phyloP scores from a whole-genome alignment of 2,888 invertebrate genomes.

The Drosophila mulleri region DNA sequence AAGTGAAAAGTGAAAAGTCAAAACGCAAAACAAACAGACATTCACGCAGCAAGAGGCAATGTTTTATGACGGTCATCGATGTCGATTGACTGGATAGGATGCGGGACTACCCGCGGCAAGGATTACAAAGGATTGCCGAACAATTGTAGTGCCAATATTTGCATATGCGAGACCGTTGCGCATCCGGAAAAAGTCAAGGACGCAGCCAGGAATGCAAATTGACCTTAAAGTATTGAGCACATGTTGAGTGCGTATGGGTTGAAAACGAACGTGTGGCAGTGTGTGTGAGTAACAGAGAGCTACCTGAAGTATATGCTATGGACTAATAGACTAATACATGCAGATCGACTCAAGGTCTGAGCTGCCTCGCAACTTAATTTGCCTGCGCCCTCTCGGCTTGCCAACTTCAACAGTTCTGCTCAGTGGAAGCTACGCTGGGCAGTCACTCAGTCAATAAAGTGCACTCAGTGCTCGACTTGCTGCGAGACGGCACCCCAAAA shows the following conservation, averaged over 20 bases:
- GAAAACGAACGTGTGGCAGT: background rate
- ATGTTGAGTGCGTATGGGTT: conserved; percentile 41
- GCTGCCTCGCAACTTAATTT: conserved; percentile 17
- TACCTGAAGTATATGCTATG: conserved; percentile 23
- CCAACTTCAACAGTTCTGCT: conserved; percentile 20
- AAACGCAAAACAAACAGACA: conserved; percentile 64
- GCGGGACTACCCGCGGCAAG: conserved; percentile 67
- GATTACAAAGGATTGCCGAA: conserved; percentile 80
- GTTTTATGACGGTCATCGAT: conserved; percentile 73
- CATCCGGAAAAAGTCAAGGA: conserved; percentile 74
- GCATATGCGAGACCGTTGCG: conserved; percentile 63
- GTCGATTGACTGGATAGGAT: conserved; percentile 57
- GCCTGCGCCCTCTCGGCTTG: conserved; percentile 26
- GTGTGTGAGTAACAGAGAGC: background rate
- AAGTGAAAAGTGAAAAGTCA: conserved; percentile 30
- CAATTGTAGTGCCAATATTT: conserved; percentile 73
- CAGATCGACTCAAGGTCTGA: conserved; percentile 44
- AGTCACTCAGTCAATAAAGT: conserved; percentile 28
- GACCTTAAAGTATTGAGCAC: conserved; percentile 33
- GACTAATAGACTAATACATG: conserved; percentile 5
- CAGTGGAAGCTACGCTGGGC: conserved; percentile 13
- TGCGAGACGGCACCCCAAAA: conserved; percentile 7
- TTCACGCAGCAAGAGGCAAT: conserved; percentile 43
- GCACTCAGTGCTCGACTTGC: conserved; percentile 33
- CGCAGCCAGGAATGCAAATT: conserved; percentile 25